Base-by-base conservation (phyloP, 2,113 vertebrate genomes). In the Laterallus jamaicensis region DNA sequence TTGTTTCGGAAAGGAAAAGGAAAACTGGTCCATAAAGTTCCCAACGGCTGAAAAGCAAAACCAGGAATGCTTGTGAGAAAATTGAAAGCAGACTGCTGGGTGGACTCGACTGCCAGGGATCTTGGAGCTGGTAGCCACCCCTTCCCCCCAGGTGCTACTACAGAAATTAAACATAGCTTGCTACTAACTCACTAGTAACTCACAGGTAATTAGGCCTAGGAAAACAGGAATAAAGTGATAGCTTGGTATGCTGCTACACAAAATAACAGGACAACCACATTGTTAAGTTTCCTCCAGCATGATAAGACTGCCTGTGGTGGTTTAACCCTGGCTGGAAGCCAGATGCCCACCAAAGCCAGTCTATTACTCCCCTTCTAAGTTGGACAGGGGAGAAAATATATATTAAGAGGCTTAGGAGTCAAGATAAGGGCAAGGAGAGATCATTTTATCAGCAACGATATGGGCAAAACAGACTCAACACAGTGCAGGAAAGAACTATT, bases 11-110 rank as follows among this genome's bases (percentile, higher is more conserved):
- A 77, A 92, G 79, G 32, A 89, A 84, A 96, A 71, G 78, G 44
- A 93, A 94, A 92, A 90, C 52, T 26, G 78, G 74, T 89, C 86
- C 62, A 92, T 95, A 93, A 97, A 86, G 42, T 66, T 95, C 76
- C 55, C 89, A 88, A 24, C 25, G 55, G 56, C 73, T 89, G 66
- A 71, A 93, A 97, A 93, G 73, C 52, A 91, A 97, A 92, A 91
- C 59, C 55, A 95, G 89, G 88, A 93, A 93, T 83, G 66, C 69
- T 86, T 74, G 42, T 78, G 67, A 74, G 58, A 94, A 88, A 90
- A 90, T 56, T 88, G 31, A 49, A 62, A 96, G 58, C 82, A 94
- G 75, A 76, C 54, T 88, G 29, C 49, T 79, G 56, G n/a, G 28
- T 90, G 42, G 90, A 75, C 56, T 97, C 24, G 74, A 4, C 20